Evolutionary conservation across 2,888 invertebrate species (phyloP).

Genomic region (Creontiades dilutus): DNA sequence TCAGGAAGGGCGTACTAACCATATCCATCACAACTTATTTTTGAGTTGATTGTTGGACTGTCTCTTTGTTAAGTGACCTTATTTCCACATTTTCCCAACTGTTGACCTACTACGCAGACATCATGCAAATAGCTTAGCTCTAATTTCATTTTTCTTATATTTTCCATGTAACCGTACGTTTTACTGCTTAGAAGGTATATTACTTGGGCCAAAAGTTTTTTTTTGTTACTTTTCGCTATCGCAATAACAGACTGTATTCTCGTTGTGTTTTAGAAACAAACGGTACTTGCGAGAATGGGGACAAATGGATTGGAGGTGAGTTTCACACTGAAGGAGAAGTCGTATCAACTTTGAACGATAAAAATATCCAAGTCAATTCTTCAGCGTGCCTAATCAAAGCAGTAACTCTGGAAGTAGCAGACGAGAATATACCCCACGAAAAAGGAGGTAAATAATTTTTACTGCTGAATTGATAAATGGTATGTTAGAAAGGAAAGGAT

Average conservation of each 20-base stretch:
- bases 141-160: too few species aligned
- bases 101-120: too few species aligned
- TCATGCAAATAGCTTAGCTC: too few species aligned
- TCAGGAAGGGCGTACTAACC: too few species aligned
- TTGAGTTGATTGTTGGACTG: too few species aligned
- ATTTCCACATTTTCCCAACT: too few species aligned
- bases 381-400: conserved; percentile 22
- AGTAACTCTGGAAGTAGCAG: conserved; percentile 33
- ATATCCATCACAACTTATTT: too few species aligned
- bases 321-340: neutral
- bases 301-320: conserved; percentile 21
- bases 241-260: neutral
- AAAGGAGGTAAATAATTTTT: conserved; percentile 48
- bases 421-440: conserved; percentile 44
- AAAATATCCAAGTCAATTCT: conserved; percentile 34
- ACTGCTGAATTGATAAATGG: neutral
- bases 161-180: too few species aligned
- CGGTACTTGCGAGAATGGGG: conserved; percentile 57
- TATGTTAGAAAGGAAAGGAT: too few species aligned
- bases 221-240: neutral
- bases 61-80: too few species aligned
- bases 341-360: neutral
- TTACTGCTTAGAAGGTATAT: too few species aligned
- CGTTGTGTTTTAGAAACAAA: conserved; percentile 37
- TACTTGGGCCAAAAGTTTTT: too few species aligned